Evolutionary conservation across 2,113 vertebrate genomes (phyloP), one percentile per base, ranked within the genome.

Genomic region (Tiliqua scincoides): DNA sequence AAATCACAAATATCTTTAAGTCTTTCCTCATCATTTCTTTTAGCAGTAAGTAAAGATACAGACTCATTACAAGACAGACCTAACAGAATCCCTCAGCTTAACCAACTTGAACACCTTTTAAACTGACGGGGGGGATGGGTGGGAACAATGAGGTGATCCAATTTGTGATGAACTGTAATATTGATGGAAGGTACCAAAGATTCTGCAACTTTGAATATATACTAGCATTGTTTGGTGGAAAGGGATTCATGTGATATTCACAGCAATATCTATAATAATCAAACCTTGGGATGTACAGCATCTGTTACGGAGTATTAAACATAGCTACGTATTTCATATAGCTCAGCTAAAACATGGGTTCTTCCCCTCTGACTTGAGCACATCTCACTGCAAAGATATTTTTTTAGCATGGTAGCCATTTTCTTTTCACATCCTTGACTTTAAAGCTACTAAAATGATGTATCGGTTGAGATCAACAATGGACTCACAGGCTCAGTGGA

Each of bases 361-460:
- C 59, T 88, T 68, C 93, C 82, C 37, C 71, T 71, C 20, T 88
- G 75, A 93, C 88, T 85, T 74, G 81, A 94, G 94, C 91, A 89
- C 88, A 75, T 89, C 89, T 94, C 93, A 86, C 89, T 94, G 94
- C 90, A 95, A 90, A 73, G 90, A 92, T 92, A 89, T 88, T 93
- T 93, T 48, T 86, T 93, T 92, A 96, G 88, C 90, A 93, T 67
- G 88, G 96, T 78, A 95, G 97, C 97, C 97, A 97, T 97, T 96
- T 97, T 97, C 93, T 92, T 93, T 96, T 95, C 91, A 90, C 88
- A 89, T 89, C 88, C 91, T 88, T 94, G 90, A 92, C 93, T 95
- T 87, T 93, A 92, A 95, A 96, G 94, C 93, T 92, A 94, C 90
- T 91, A 89, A 93, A 87, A 88, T 95, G 95, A 90, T 88, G 80